phyloP scores from a whole-genome alignment of 2,797 vertebrate genomes.

The Danio choprae region DNA sequence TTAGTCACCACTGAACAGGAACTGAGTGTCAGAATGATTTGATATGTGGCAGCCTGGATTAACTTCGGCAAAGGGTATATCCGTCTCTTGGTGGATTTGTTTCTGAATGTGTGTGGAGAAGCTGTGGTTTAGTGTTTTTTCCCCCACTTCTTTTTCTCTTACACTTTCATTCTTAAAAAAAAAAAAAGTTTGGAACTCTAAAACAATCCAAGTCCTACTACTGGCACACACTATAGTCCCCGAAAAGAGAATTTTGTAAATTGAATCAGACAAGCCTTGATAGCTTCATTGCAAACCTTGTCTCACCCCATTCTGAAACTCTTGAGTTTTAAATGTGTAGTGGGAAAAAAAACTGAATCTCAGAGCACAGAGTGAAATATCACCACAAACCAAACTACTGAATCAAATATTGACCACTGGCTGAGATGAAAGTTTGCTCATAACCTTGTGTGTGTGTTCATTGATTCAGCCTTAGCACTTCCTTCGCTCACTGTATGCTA shows the following conservation, averaged over 20 bases:
- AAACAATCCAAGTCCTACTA: not conserved
- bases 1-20: constrained; percentile 45
- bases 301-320: not conserved
- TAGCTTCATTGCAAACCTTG: constrained; percentile 3
- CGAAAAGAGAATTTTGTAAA: constrained; percentile 12
- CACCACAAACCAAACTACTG: constrained; percentile 9
- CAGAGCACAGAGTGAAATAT: constrained; percentile 5
- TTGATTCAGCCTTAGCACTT: constrained; percentile 18
- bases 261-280: constrained; percentile 7
- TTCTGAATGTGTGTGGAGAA: constrained; percentile 5
- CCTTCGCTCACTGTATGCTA: constrained; percentile 11
- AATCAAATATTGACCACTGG: constrained; percentile 36
- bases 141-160: not conserved
- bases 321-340: not conserved
- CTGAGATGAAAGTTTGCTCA: constrained; percentile 34
- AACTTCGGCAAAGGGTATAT: constrained; percentile 27
- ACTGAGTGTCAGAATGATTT: constrained; percentile 35
- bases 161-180: not conserved
- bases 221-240: not conserved
- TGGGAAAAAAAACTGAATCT: not conserved
- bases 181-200: not conserved
- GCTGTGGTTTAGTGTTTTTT: not conserved
- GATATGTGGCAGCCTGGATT: constrained; percentile 27
- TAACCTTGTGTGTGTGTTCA: constrained; percentile 29
- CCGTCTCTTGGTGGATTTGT: constrained; percentile 19